These are phyloP conservation scores for Troides oblongomaculatus DNA, from an alignment of 2,888 invertebrate species.

Conservation along the genomic window DNA sequence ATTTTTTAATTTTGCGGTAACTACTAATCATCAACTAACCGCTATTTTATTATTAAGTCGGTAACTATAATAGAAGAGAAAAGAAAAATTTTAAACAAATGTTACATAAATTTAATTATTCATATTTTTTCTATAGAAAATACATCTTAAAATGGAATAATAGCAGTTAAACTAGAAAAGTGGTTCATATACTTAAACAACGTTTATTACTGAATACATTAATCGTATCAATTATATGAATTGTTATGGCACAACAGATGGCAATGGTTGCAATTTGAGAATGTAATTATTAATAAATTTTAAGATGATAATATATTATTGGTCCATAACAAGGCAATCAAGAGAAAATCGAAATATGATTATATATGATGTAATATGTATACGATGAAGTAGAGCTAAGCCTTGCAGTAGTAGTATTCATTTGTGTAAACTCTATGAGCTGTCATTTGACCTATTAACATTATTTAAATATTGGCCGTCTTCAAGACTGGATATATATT, in stretches of 20 bases:
- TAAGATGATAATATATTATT: slow-evolving; percentile 47
- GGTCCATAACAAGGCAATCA: slow-evolving; percentile 73
- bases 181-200: not conserved
- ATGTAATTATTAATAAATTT: not conserved
- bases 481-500: not conserved
- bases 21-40: not conserved
- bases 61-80: no score
- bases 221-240: not conserved
- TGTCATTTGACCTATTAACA: not conserved
- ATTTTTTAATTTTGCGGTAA: not conserved
- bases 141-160: no score
- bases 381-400: slow-evolving; percentile 22
- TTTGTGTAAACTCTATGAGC: not conserved
- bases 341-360: slow-evolving; percentile 34
- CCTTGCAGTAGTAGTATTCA: not conserved
- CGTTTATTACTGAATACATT: no score
- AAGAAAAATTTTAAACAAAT: no score
- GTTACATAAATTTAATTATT: no score
- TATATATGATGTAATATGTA: slow-evolving; percentile 22
- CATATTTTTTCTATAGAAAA: no score
- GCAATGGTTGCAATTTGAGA: not conserved
- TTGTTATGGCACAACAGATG: not conserved
- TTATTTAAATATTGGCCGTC: not conserved
- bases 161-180: not conserved
- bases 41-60: no score